These are phyloP conservation scores for Morinoia aosen DNA, from an alignment of 2,888 invertebrate genomes.

Conservation along the genomic window DNA sequence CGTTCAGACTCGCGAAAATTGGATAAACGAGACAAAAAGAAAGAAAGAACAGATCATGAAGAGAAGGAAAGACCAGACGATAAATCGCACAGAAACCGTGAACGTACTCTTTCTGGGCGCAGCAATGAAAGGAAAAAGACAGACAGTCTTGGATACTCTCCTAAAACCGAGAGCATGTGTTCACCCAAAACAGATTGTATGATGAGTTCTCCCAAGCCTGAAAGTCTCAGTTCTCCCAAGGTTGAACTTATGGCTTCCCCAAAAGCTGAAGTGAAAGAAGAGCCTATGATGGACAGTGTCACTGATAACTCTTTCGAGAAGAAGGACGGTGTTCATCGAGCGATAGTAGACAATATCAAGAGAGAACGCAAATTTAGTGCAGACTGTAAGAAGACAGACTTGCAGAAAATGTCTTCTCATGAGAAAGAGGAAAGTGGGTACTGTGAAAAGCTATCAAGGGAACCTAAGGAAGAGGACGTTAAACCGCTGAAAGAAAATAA, in stretches of 20 bases:
- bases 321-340: background rate
- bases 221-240: background rate
- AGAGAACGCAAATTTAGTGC: background rate
- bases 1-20: background rate
- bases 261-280: background rate
- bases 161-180: background rate
- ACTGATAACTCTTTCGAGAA: background rate
- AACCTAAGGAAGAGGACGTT: background rate
- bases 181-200: conserved; percentile 1
- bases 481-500: background rate
- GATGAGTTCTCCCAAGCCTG: background rate
- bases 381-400: background rate
- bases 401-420: background rate
- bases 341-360: background rate
- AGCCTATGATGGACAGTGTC: background rate
- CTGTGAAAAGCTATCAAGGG: background rate
- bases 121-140: background rate
- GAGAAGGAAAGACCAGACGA: conserved; percentile 58
- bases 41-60: conserved; percentile 42
- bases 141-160: background rate
- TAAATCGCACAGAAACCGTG: conserved; percentile 49
- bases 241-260: background rate
- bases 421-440: background rate
- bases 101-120: conserved; percentile 22
- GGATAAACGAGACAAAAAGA: conserved; percentile 53